phyloP scores from a whole-genome alignment of 2,113 vertebrate genomes.

The Lipophrys pholis region DNA sequence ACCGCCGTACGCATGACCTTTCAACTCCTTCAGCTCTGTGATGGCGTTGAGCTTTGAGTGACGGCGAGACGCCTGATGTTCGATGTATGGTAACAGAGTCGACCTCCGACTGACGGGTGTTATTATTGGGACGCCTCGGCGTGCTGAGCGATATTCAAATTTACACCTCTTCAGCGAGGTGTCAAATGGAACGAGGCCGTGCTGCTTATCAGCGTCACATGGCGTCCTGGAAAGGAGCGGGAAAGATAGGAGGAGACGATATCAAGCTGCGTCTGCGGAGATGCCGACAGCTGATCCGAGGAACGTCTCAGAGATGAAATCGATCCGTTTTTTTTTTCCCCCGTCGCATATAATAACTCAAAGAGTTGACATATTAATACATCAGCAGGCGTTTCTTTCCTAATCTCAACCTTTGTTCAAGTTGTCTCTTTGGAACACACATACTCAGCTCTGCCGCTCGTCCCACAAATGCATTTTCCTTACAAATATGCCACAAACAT shows the following conservation, averaged over 20 bases:
- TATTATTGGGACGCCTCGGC: too few relatives aligned
- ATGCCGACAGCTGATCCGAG: slow-evolving; percentile 34
- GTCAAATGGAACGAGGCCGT: slow-evolving; percentile 42
- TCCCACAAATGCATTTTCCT: too few relatives aligned
- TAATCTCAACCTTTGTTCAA: slow-evolving; percentile 6
- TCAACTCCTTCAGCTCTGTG: background rate
- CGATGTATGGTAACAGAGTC: too few relatives aligned
- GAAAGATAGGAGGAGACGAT: slow-evolving; percentile 5
- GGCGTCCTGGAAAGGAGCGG: slow-evolving; percentile 22
- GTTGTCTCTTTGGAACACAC: background rate
- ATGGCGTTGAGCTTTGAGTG: slow-evolving; percentile 22
- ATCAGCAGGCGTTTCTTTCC: background rate
- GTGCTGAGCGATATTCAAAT: slow-evolving; percentile 39
- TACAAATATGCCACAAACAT: background rate
- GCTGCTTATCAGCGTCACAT: slow-evolving; percentile 36
- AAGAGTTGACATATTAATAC: background rate
- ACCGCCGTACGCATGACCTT: slow-evolving; percentile 9
- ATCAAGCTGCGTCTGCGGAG: background rate
- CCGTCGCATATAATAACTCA: too few relatives aligned
- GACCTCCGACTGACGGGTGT: too few relatives aligned
- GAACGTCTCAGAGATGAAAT: too few relatives aligned
- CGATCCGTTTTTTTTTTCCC: too few relatives aligned
- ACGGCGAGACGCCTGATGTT: slow-evolving; percentile 4
- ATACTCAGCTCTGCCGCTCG: background rate
- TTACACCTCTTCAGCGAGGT: slow-evolving; percentile 57